These are phyloP conservation scores for Aphaenogaster rudis DNA, from an alignment of 1,140 invertebrate species.

Conservation along the genomic window DNA sequence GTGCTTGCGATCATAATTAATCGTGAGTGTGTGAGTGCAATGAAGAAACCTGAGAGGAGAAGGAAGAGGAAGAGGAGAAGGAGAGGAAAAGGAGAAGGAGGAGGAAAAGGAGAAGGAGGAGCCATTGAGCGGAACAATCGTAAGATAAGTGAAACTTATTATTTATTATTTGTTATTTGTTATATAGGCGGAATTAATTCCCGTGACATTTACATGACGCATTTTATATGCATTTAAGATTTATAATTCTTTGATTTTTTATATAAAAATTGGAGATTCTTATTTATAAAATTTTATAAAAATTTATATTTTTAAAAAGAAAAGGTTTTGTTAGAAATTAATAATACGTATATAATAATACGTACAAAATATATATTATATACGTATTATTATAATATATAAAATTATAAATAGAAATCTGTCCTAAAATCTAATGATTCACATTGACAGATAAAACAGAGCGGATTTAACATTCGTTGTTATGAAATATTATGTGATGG, in stretches of 20 bases:
- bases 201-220: too few species aligned
- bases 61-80: background rate
- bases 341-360: too few species aligned
- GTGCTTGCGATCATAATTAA: background rate
- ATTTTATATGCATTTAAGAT: background rate
- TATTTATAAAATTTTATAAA: background rate
- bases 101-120: background rate
- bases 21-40: background rate
- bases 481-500: background rate
- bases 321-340: background rate
- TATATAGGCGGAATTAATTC: background rate
- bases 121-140: background rate
- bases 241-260: background rate
- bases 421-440: background rate
- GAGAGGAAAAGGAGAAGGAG: background rate
- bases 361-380: too few species aligned
- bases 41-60: background rate
- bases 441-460: background rate
- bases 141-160: background rate
- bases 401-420: conserved; percentile 7
- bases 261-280: background rate
- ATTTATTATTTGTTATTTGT: background rate
- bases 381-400: background rate
- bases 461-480: background rate
- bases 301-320: background rate